Evolutionary conservation across 1,140 invertebrate species (phyloP), one percentile per base, ranked within the genome.

Genomic region (Drosophila insularis): DNA sequence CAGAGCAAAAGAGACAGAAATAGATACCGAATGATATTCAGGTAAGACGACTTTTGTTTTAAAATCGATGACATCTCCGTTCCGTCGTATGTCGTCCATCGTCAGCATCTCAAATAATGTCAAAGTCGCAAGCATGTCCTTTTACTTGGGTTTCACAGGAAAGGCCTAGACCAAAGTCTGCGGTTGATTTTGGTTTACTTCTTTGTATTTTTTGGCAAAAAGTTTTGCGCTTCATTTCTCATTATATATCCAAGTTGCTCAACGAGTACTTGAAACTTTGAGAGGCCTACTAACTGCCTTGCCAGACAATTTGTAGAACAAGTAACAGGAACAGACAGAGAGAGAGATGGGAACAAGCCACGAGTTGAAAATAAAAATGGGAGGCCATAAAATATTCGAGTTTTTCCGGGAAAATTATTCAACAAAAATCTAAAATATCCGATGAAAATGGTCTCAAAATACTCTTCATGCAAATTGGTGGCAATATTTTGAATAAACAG

Each of bases 211-310:
- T 39, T 63, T 10, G 40, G 19, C 2, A 53, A 81, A 27, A 86
- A 86, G 27, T 86, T 86, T 75, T 56, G 14, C 65, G 71, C 74
- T 77, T 87, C 82, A 87, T 87, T 79, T 87, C 87, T 87, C 82
- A 87, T 79, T 58, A 71, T 14, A 63, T 58, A 63, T 65, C 67
- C 66, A 67, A 64, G 58, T 63, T 68, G 43, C 50, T 76, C 67
- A 77, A 69, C 77, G 58, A 3, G 43, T 37, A 61, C 78, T 76
- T 67, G 58, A 80, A 80, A 80, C 55, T 80, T 80, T 39, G 69
- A 63, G 37, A 53, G 32, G 37, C 31, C 17, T 27, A 39, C 39
- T 13, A 11, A 35, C n/a, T 54, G 21, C 50, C 54, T 71, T 62
- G 54, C 55, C 56, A 59, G 54, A 32, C 54, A 56, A 56, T 56